Conservation (phyloP, 1,140 invertebrate genomes). For the Acromyrmex heyeri region DNA sequence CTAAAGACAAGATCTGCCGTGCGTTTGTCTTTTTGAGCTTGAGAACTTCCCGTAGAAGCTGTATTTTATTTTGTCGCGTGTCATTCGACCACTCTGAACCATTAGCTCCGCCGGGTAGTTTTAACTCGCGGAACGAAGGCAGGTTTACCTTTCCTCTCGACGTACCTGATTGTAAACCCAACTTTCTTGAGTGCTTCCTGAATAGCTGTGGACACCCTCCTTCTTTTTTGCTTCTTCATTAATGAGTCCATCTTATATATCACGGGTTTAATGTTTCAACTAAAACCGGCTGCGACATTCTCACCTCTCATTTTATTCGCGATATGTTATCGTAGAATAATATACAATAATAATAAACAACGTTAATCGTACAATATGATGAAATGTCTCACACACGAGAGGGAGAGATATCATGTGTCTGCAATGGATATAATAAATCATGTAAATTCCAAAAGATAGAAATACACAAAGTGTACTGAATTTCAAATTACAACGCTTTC, state of each 20-base stretch:
- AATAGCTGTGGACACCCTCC: slow-evolving; percentile 66
- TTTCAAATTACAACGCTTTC: slow-evolving; percentile 25
- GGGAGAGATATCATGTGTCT: not conserved
- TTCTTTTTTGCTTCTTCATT: slow-evolving; percentile 68
- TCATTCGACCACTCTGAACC: slow-evolving; percentile 73
- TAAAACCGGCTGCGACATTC: slow-evolving; percentile 3
- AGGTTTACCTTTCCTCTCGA: slow-evolving; percentile 74
- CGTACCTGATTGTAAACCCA: slow-evolving; percentile 75
- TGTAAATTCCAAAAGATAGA: slow-evolving; percentile 23
- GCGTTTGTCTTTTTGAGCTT: slow-evolving; percentile 58
- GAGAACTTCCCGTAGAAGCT: slow-evolving; percentile 63
- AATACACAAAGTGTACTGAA: slow-evolving; percentile 1
- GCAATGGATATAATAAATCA: slow-evolving; percentile 5
- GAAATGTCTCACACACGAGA: slow-evolving; percentile 5
- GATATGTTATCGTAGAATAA: slow-evolving; percentile 1
- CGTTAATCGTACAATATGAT: not conserved
- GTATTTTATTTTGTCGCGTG: slow-evolving; percentile 75
- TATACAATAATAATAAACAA: not conserved
- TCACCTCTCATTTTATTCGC: not conserved
- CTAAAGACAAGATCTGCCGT: not conserved
- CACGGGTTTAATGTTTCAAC: slow-evolving; percentile 50
- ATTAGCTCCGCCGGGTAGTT: slow-evolving; percentile 70
- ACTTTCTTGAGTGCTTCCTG: slow-evolving; percentile 75
- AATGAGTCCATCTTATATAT: slow-evolving; percentile 61
- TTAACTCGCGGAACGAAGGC: slow-evolving; percentile 66